phyloP scores from a whole-genome alignment of 2,797 vertebrate species.

The Mormyrus hasselquistii region DNA sequence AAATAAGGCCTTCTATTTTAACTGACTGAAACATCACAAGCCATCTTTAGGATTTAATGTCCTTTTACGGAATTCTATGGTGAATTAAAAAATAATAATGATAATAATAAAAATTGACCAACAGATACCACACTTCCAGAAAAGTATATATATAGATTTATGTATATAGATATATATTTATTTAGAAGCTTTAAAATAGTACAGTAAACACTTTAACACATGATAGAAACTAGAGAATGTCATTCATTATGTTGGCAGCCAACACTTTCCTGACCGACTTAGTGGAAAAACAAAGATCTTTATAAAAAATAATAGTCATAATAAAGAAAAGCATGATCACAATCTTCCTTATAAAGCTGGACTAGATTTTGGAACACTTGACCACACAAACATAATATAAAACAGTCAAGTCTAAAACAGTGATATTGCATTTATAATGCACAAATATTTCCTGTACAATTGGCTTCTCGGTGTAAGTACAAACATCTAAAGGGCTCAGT shows the following conservation, averaged over 20 bases:
- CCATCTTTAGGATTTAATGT: conserved; percentile 36
- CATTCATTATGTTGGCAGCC: conserved; percentile 75
- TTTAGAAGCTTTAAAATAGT: conserved; percentile 96
- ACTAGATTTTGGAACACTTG: conserved; percentile 79
- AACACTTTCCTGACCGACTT: conserved; percentile 67
- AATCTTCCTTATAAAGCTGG: conserved; percentile 83
- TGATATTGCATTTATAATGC: conserved; percentile 97
- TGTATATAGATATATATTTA: conserved; percentile 93
- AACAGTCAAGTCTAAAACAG: conserved; percentile 95
- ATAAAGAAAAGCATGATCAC: conserved; percentile 70
- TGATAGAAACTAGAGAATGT: conserved; percentile 96
- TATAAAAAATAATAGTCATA: conserved; percentile 20
- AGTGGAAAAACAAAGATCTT: conserved; percentile 42
- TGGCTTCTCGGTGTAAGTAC: conserved; percentile 84
- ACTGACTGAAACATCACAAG: conserved; percentile 33
- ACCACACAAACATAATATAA: conserved; percentile 95
- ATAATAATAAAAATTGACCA: conserved; percentile 36
- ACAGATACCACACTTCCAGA: conserved; percentile 76
- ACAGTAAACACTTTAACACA: conserved; percentile 98
- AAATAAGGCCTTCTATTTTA: conserved; percentile 49
- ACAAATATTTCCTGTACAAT: conserved; percentile 84
- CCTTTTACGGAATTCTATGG: conserved; percentile 31
- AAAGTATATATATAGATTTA: conserved; percentile 77
- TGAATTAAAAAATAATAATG: conserved; percentile 29
- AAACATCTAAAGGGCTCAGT: conserved; percentile 94